These are phyloP conservation scores for Apistogramma diplotaenia DNA, from an alignment of 2,113 vertebrate species.

Conservation along the genomic window DNA sequence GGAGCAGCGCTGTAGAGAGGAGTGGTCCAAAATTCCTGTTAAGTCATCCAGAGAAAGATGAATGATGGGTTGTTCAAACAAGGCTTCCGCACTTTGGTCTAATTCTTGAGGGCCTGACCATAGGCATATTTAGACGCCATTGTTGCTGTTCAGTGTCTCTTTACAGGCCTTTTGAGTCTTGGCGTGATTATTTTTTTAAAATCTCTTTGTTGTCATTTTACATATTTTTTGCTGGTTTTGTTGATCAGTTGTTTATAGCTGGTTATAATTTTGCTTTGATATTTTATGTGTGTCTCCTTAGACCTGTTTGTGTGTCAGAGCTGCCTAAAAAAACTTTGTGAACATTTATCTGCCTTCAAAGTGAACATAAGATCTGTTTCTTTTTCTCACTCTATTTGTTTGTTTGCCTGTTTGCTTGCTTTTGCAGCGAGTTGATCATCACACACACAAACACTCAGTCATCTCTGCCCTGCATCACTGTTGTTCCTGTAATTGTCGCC, in stretches of 20 bases:
- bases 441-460: constrained; percentile 9
- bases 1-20: background rate
- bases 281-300: background rate
- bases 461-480: constrained; percentile 16
- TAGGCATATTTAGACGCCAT: background rate
- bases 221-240: background rate
- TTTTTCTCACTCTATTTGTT: constrained; percentile 25
- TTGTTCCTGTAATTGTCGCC: constrained; percentile 52
- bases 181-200: background rate
- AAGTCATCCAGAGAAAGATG: background rate
- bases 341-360: background rate
- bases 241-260: background rate
- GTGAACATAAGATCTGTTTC: background rate
- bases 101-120: background rate
- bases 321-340: background rate
- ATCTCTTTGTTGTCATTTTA: background rate
- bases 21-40: background rate
- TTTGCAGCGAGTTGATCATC: constrained; percentile 14
- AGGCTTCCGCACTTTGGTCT: too few relatives aligned
- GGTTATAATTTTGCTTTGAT: background rate
- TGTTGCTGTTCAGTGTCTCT: background rate
- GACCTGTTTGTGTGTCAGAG: background rate
- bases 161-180: background rate
- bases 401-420: constrained; percentile 10
- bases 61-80: background rate